A percentile compares a stretch with the other conserved stretches of the same genome.
phyloP scores from a whole-genome alignment of 2,888 invertebrate species.

The Lobophora halterata region DNA sequence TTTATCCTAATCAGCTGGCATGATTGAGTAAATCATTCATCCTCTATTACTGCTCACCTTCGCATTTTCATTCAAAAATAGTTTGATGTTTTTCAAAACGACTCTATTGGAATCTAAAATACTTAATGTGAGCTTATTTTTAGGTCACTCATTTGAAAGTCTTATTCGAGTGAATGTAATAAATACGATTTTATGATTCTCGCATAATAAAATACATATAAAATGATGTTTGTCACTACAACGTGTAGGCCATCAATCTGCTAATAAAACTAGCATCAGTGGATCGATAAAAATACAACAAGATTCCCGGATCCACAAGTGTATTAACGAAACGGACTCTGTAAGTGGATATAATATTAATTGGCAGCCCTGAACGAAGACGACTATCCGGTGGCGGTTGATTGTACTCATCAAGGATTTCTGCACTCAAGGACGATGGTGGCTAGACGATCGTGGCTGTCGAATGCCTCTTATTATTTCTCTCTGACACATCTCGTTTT shows the following conservation, averaged over 20 bases:
- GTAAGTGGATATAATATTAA: conserved; percentile 57
- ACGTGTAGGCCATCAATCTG: conserved; percentile 25
- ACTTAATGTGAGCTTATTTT: no score
- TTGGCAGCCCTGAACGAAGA: conserved; percentile 70
- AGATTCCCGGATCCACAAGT: conserved; percentile 38
- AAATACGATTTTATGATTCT: conserved; percentile 14
- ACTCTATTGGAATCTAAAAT: no score
- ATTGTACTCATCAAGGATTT: conserved; percentile 81
- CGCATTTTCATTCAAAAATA: conserved; percentile 3
- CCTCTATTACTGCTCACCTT: no score
- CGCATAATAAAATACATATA: conserved; percentile 11
- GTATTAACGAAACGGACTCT: conserved; percentile 40
- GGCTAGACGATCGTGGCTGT: conserved; percentile 70
- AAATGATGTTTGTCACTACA: conserved; percentile 18
- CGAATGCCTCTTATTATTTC: conserved; percentile 76
- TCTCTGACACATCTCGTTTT: conserved; percentile 75
- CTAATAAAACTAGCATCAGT: conserved; percentile 26
- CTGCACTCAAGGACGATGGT: conserved; percentile 76
- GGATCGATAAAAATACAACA: conserved; percentile 38
- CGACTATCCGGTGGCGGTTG: conserved; percentile 77
- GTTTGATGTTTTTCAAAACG: no score
- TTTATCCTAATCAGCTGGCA: no score
- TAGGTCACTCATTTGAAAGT: no score
- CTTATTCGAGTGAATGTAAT: conserved; percentile 4
- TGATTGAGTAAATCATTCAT: no score